phyloP scores from a whole-genome alignment of 2,797 vertebrate genomes.

The Valencia hispanica region DNA sequence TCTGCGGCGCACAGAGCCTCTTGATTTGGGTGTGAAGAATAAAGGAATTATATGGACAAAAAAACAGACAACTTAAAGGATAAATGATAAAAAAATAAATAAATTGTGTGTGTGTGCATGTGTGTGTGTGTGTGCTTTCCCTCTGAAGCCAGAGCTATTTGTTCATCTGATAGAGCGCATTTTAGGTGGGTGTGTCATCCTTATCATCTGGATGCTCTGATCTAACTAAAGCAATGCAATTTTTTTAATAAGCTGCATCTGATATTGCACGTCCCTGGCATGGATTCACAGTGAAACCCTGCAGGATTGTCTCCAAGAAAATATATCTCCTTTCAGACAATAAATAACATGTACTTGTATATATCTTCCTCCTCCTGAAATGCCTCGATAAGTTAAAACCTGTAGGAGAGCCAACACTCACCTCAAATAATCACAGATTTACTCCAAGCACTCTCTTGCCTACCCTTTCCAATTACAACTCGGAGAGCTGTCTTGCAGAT shows the following conservation, averaged over 20 bases:
- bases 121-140: slow-evolving; percentile 10
- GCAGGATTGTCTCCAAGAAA: slow-evolving; percentile 60
- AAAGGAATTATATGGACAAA: slow-evolving; percentile 83
- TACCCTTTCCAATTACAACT: slow-evolving; percentile 39
- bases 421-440: slow-evolving; percentile 27
- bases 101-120: slow-evolving; percentile 66
- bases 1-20: slow-evolving; percentile 83
- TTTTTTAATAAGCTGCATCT: slow-evolving; percentile 66
- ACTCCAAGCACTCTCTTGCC: slow-evolving; percentile 22
- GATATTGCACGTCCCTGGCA: slow-evolving; percentile 65
- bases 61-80: slow-evolving; percentile 80
- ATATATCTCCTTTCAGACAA: slow-evolving; percentile 53
- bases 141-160: slow-evolving; percentile 68
- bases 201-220: slow-evolving; percentile 75
- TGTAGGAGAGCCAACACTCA: neutral
- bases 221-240: slow-evolving; percentile 57
- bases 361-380: neutral
- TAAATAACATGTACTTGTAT: slow-evolving; percentile 8
- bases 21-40: slow-evolving; percentile 85
- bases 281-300: slow-evolving; percentile 48
- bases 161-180: slow-evolving; percentile 77
- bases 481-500: slow-evolving; percentile 22
- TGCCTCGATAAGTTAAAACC: slow-evolving; percentile 21
- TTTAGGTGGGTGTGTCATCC: slow-evolving; percentile 75
- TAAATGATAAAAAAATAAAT: slow-evolving; percentile 82